A percentile compares a stretch with the other conserved stretches of the same genome.
phyloP scores from a whole-genome alignment of 2,888 invertebrate genomes.

The Coelinius sp. region DNA sequence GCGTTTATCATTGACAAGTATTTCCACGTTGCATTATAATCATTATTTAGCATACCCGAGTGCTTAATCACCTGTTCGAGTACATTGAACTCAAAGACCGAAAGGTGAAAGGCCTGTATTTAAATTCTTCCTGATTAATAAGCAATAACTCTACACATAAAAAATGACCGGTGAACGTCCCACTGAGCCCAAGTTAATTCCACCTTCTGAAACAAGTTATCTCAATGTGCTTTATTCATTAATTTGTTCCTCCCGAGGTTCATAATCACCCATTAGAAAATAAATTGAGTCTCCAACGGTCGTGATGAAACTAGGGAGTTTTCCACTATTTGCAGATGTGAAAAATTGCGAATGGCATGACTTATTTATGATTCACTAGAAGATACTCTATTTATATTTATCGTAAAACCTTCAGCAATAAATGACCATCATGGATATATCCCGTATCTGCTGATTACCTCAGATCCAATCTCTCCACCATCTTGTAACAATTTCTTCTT shows the following conservation, averaged over 20 bases:
- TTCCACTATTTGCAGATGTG: not conserved
- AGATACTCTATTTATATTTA: not conserved
- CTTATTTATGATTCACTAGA: not conserved
- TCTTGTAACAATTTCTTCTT: too few species aligned
- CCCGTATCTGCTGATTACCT: not conserved
- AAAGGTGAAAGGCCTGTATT: slow-evolving; percentile 4
- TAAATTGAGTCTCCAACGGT: not conserved
- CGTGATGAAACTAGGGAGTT: slow-evolving; percentile 1
- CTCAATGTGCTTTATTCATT: not conserved
- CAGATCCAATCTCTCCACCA: not conserved
- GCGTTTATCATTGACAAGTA: not conserved
- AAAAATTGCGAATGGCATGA: not conserved
- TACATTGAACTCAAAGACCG: not conserved
- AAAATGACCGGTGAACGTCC: not conserved
- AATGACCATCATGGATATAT: not conserved
- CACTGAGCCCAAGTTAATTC: not conserved
- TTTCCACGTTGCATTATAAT: slow-evolving; percentile 1
- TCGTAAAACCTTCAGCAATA: not conserved
- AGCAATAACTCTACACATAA: not conserved
- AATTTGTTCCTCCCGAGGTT: not conserved
- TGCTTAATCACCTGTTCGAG: not conserved
- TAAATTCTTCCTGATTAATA: not conserved
- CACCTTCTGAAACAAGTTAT: not conserved
- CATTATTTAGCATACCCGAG: not conserved
- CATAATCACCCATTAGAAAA: not conserved